Base-by-base conservation (phyloP, 2,888 invertebrate species). In the Cryptophagus acutangulus region DNA sequence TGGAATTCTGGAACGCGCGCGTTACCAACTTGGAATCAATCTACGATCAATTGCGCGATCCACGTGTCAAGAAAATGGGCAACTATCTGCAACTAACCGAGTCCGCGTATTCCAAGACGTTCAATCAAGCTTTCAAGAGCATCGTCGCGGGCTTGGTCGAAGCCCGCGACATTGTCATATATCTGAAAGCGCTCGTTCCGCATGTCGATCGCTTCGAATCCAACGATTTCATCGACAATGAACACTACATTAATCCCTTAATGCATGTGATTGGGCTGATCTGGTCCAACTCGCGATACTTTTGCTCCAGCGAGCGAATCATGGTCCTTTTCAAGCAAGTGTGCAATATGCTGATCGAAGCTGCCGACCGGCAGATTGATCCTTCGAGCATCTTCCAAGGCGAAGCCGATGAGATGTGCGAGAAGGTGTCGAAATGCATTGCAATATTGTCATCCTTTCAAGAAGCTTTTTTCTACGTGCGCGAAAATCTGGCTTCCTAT, bases 351-450 rank as follows among this genome's bases (percentile, higher is more conserved):
- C 65, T 93, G 1, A 89, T 94, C 37, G 77, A 79, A 45, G 80
- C 84, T 71, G 81, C 82, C 13, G 76, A 78, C 0, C 78, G 77
- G 49, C 81, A 81, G 51, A 69, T 90, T 40, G 91, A 92, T 61
- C 87, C 91, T 0, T 68, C 75, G 10, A 79, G 85, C 1, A 77
- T 94, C 49, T 92, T 94, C 66, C 88, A 90, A 72, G 87, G 87
- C 0, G 93, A 93, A 48, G 74, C 65, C 0, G 70, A 70, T 20
- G 69, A 70, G 41, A 59, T 64, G 34, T 45, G 57, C 31, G 47
- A 54, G 5, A 68, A 65, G 48, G 50, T 69, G 3, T 40, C 49
- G 1, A 51, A 48, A 17, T 59, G 59, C 12, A 46, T 70, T 10
- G 46, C 51, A 5, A 45, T 66, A 2, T 42, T 69, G 29, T 51